Percentiles rank a stretch among this genome's conserved stretches.
phyloP scores from a whole-genome alignment of 2,113 vertebrate species.

The Spermophilus dauricus region DNA sequence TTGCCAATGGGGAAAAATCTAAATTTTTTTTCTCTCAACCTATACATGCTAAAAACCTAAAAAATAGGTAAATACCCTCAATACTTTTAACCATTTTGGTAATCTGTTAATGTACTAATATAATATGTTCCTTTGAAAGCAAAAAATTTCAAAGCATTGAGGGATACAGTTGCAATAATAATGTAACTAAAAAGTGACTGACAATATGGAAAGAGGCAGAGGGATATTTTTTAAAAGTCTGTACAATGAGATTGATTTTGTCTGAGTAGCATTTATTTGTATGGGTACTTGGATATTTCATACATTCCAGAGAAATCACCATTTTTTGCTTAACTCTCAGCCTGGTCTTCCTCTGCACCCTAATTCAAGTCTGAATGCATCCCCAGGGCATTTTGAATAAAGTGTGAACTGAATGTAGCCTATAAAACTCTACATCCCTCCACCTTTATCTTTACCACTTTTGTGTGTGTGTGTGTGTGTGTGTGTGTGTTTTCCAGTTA shows the following conservation, averaged over 20 bases:
- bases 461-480: background rate
- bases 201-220: background rate
- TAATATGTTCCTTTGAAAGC: constrained; percentile 1
- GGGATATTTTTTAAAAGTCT: background rate
- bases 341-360: background rate
- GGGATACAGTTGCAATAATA: background rate
- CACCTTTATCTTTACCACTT: background rate
- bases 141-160: constrained; percentile 15
- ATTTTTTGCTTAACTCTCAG: background rate
- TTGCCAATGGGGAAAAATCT: background rate
- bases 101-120: background rate
- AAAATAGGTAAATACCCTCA: background rate
- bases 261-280: constrained; percentile 19
- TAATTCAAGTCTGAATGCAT: background rate
- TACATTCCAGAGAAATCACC: background rate
- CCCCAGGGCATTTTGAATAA: background rate
- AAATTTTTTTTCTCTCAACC: background rate
- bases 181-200: background rate
- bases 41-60: background rate
- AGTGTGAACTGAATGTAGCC: background rate
- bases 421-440: background rate
- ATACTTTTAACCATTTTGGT: background rate
- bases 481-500: no score
- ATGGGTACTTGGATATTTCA: background rate
- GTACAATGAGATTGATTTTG: background rate